A percentile compares a stretch with the other conserved stretches of the same genome.
Conservation (phyloP, 2,888 invertebrate species). For the Toxonevra muliebris region DNA sequence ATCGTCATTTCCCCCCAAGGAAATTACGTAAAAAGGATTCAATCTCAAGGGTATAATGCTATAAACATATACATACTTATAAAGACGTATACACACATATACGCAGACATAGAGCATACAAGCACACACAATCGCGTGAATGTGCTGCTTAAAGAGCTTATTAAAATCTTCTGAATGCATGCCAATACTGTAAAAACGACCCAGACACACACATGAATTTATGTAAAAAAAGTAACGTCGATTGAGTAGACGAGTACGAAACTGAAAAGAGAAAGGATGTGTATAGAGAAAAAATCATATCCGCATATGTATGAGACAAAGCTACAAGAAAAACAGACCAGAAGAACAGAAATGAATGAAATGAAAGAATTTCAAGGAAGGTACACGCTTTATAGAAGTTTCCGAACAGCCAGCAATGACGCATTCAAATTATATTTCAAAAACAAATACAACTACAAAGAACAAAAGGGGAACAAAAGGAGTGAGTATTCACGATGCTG, state of each 20-base stretch:
- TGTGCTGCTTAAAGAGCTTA: conserved; percentile 45
- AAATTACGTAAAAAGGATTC: conserved; percentile 21
- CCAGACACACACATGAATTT: not conserved
- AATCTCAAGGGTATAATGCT: conserved; percentile 2
- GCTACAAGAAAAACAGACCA: too few species aligned
- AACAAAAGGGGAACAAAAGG: conserved; percentile 1
- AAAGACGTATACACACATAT: not conserved
- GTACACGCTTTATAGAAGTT: too few species aligned
- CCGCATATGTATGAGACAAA: too few species aligned
- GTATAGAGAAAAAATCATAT: too few species aligned
- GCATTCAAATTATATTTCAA: not conserved
- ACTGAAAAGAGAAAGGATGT: too few species aligned
- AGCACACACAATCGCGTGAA: not conserved
- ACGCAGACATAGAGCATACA: conserved; percentile 18
- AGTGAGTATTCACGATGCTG: not conserved
- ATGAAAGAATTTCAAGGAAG: too few species aligned
- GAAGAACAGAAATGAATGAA: too few species aligned
- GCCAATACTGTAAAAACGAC: conserved; percentile 25
- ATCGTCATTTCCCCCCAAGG: conserved; percentile 14
- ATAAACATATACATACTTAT: conserved; percentile 2
- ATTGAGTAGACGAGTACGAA: too few species aligned
- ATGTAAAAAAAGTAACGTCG: too few species aligned
- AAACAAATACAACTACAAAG: not conserved
- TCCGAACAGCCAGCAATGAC: not conserved
- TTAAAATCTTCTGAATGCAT: conserved; percentile 52